phyloP scores from a whole-genome alignment of 2,888 invertebrate species.

The Apocheima hispidaria region DNA sequence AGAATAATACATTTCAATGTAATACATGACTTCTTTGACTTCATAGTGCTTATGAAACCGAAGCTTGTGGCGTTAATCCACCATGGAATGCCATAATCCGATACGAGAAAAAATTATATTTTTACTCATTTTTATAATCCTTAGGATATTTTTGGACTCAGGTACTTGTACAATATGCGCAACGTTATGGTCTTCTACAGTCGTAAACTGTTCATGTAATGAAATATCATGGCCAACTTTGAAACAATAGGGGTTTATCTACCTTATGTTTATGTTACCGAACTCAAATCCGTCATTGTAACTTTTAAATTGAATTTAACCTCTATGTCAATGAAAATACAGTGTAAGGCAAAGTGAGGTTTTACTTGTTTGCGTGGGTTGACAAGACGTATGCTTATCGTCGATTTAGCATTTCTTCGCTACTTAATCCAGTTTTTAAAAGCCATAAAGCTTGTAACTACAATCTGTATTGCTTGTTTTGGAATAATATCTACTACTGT shows the following conservation, averaged over 20 bases:
- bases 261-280: slow-evolving; percentile 34
- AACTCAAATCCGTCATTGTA: slow-evolving; percentile 28
- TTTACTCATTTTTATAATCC: slow-evolving; percentile 39
- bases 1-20: slow-evolving; percentile 38
- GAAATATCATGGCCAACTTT: slow-evolving; percentile 36
- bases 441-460: slow-evolving; percentile 81
- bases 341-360: slow-evolving; percentile 43
- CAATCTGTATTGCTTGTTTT: slow-evolving; percentile 70
- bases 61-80: slow-evolving; percentile 58
- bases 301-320: slow-evolving; percentile 44
- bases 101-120: slow-evolving; percentile 47
- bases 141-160: slow-evolving; percentile 25
- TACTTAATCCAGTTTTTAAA: slow-evolving; percentile 83
- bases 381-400: slow-evolving; percentile 82
- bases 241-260: slow-evolving; percentile 44
- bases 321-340: slow-evolving; percentile 52
- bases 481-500: slow-evolving; percentile 57
- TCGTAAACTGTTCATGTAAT: slow-evolving; percentile 29
- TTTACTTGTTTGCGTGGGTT: slow-evolving; percentile 67
- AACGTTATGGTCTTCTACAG: slow-evolving; percentile 19
- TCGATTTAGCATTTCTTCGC: slow-evolving; percentile 81
- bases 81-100: slow-evolving; percentile 63
- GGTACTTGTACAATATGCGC: slow-evolving; percentile 8
- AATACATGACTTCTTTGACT: slow-evolving; percentile 40
- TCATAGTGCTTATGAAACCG: slow-evolving; percentile 47